These are phyloP conservation scores for Pogona vitticeps DNA, from an alignment of 2,113 vertebrate genomes.

Conservation along the genomic window DNA sequence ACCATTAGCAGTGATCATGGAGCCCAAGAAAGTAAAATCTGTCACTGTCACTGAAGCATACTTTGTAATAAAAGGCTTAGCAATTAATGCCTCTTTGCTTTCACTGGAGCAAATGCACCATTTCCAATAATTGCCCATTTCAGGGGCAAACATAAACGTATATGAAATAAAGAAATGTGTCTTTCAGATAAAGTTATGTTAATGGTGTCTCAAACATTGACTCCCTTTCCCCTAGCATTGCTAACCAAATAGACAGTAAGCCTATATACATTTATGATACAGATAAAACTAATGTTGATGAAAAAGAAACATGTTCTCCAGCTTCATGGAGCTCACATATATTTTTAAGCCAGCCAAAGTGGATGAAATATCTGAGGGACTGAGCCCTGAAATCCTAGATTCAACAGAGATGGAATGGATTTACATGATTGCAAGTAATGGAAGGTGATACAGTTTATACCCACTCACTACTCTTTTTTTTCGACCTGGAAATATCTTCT, in stretches of 20 bases:
- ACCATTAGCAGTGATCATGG: no score
- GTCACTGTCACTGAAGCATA: no score
- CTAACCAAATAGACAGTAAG: slow-evolving; percentile 4
- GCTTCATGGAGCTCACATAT: neutral
- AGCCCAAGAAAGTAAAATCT: no score
- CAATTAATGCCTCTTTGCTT: neutral
- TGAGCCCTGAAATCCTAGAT: slow-evolving; percentile 6
- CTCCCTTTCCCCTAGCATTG: neutral
- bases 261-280: slow-evolving; percentile 24
- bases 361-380: neutral
- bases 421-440: slow-evolving; percentile 32
- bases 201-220: neutral
- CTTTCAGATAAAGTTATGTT: neutral
- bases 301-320: neutral
- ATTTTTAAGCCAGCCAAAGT: neutral
- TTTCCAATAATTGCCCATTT: slow-evolving; percentile 1
- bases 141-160: neutral
- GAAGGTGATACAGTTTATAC: slow-evolving; percentile 18
- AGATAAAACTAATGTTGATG: neutral
- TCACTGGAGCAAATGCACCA: neutral
- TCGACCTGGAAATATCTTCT: neutral
- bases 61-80: neutral
- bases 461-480: neutral
- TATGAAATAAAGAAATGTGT: slow-evolving; percentile 23
- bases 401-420: neutral